Evolutionary conservation across 2,797 vertebrate species (phyloP).

Genomic region (Silurus aristotelis): DNA sequence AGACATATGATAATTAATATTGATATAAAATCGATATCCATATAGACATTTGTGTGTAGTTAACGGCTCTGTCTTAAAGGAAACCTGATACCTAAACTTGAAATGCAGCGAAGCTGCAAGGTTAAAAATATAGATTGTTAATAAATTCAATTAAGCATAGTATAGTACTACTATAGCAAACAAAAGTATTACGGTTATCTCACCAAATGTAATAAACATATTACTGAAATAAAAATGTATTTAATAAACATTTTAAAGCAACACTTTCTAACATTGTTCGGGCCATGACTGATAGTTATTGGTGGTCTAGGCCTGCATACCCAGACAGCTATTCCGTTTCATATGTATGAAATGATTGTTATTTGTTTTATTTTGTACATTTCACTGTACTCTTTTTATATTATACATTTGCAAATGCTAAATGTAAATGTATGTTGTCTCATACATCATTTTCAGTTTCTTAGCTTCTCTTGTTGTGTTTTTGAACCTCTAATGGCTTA

Average conservation of each 20-base stretch:
- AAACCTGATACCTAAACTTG: not conserved
- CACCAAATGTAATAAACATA: not conserved
- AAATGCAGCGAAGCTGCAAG: not conserved
- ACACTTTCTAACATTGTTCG: not conserved
- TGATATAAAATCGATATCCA: too few species aligned
- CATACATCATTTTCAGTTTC: not conserved
- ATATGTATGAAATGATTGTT: conserved; percentile 23
- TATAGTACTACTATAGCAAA: not conserved
- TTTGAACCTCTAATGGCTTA: conserved; percentile 38
- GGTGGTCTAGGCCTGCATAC: conserved; percentile 16
- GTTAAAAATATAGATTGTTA: not conserved
- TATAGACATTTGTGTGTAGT: not conserved
- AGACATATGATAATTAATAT: not conserved
- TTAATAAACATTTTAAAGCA: not conserved
- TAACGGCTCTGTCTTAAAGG: conserved; percentile 6
- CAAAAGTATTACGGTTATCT: not conserved
- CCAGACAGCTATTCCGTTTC: conserved; percentile 17
- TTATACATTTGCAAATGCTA: conserved; percentile 39
- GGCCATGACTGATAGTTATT: not conserved
- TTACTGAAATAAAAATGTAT: conserved; percentile 1
- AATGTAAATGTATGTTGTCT: conserved; percentile 61
- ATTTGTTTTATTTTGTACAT: conserved; percentile 32
- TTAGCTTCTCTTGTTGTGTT: conserved; percentile 29
- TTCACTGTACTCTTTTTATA: conserved; percentile 33
- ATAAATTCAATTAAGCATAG: not conserved